These are phyloP conservation scores for Calameuta idolon DNA, from an alignment of 2,888 invertebrate genomes.

Conservation along the genomic window DNA sequence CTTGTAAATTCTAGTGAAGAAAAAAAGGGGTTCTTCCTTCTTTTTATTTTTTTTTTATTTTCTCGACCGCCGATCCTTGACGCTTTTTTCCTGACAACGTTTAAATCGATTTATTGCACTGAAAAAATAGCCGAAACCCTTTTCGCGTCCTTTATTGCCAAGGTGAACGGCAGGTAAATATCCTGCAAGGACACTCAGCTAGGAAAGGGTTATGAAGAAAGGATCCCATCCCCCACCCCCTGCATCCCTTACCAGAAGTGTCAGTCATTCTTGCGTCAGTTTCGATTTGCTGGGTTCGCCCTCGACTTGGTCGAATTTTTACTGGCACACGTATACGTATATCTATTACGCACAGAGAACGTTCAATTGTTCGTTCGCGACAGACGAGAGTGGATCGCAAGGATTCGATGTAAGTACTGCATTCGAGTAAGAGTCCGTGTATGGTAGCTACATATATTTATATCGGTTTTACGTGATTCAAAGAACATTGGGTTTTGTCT, in stretches of 20 bases:
- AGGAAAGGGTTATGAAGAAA: slow-evolving; percentile 41
- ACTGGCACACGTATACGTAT: not conserved
- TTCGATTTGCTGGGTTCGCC: not conserved
- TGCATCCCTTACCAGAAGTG: not conserved
- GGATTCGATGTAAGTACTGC: not conserved
- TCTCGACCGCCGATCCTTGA: slow-evolving; percentile 9
- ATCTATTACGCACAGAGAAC: not conserved
- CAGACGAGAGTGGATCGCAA: not conserved
- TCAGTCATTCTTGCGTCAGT: slow-evolving; percentile 3
- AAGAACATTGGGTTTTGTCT: not conserved
- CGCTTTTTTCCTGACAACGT: slow-evolving; percentile 28
- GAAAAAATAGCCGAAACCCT: slow-evolving; percentile 35
- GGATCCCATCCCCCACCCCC: slow-evolving; percentile 5
- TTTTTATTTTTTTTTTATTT: not conserved
- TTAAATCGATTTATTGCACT: slow-evolving; percentile 49
- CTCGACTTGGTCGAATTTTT: not conserved
- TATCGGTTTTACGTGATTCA: not conserved
- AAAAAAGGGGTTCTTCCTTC: slow-evolving; percentile 17
- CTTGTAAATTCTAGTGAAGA: slow-evolving; percentile 6
- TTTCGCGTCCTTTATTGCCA: slow-evolving; percentile 47
- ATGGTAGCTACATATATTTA: not conserved
- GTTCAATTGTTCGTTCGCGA: not conserved
- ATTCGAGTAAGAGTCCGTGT: not conserved
- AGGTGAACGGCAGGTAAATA: slow-evolving; percentile 45
- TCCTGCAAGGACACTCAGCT: not conserved